phyloP scores from a whole-genome alignment of 2,113 vertebrate species.

The Leptobrachium ailaonicum region DNA sequence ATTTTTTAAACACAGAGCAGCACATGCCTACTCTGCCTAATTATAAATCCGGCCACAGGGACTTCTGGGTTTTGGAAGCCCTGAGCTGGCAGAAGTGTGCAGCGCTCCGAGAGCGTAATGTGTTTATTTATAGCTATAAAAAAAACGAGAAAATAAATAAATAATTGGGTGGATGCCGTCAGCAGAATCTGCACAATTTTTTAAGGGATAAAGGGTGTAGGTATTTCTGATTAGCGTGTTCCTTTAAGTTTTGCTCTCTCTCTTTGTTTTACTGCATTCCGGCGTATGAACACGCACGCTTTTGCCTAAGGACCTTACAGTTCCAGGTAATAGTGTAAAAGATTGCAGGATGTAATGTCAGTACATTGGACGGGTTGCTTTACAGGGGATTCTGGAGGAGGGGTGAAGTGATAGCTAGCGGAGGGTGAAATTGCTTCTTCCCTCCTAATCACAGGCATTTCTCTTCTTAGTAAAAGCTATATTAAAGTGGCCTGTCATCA shows the following conservation, averaged over 20 bases:
- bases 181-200: no score
- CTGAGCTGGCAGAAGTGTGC: no score
- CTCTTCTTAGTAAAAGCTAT: not conserved
- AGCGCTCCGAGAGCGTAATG: no score
- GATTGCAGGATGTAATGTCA: not conserved
- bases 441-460: not conserved
- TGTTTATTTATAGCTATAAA: no score
- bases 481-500: not conserved
- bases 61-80: no score
- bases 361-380: not conserved
- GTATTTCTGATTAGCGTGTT: no score
- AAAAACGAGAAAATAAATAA: no score
- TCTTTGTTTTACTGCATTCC: not conserved
- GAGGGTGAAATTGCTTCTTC: constrained; percentile 22
- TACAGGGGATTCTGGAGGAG: not conserved
- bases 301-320: not conserved
- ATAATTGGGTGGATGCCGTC: no score
- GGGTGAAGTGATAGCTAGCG: not conserved
- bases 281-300: not conserved
- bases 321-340: not conserved
- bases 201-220: no score
- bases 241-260: not conserved
- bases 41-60: no score
- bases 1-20: no score
- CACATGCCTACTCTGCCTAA: no score